phyloP scores from a whole-genome alignment of 2,888 invertebrate species.

The Marasmarcha lunaedactyla region DNA sequence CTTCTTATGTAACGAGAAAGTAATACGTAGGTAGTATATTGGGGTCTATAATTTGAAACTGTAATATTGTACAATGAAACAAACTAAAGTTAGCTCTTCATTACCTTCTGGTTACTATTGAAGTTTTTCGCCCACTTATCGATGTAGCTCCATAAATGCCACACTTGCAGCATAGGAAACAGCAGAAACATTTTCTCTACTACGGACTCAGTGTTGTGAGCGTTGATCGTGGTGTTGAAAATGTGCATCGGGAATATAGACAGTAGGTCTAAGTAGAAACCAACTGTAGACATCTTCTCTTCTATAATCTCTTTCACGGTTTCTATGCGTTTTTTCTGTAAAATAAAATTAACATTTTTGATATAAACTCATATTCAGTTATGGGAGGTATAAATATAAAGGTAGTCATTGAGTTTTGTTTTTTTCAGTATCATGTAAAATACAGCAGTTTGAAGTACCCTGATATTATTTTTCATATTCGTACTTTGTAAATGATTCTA shows the following conservation, averaged over 20 bases:
- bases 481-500: constrained; percentile 2
- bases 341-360: constrained; percentile 12
- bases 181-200: constrained; percentile 24
- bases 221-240: constrained; percentile 47
- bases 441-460: too few species aligned
- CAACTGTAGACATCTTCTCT: constrained; percentile 47
- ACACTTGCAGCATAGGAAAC: constrained; percentile 46
- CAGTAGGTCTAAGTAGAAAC: constrained; percentile 54
- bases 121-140: constrained; percentile 40
- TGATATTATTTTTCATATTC: too few species aligned
- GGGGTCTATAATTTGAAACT: too few species aligned
- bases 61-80: too few species aligned
- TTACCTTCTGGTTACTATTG: constrained; percentile 38
- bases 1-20: too few species aligned
- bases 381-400: background rate
- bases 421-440: background rate
- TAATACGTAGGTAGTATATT: too few species aligned
- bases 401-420: background rate
- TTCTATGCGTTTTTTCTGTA: constrained; percentile 40
- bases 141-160: constrained; percentile 54
- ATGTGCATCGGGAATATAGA: constrained; percentile 53
- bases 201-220: constrained; percentile 23
- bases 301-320: constrained; percentile 52
- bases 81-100: too few species aligned
- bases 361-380: background rate